These are phyloP conservation scores for Hypomesus transpacificus DNA, from an alignment of 2,113 vertebrate species.

Conservation along the genomic window DNA sequence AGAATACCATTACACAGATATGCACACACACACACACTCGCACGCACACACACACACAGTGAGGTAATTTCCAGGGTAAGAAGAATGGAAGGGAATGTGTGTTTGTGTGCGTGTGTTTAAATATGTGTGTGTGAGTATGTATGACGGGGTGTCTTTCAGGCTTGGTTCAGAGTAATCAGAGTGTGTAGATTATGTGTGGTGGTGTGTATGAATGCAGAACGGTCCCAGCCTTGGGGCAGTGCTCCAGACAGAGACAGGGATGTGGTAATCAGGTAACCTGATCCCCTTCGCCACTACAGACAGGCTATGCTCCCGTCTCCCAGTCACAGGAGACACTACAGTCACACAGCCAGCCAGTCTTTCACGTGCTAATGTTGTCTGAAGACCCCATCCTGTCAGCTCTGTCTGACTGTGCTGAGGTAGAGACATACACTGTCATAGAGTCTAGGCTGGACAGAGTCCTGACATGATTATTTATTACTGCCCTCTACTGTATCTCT, in stretches of 20 bases:
- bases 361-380: background rate
- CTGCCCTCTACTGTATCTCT: too few relatives aligned
- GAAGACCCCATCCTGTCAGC: background rate
- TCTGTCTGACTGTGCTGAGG: background rate
- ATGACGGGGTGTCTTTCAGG: slow-evolving; percentile 1
- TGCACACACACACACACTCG: background rate
- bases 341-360: background rate
- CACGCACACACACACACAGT: background rate
- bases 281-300: background rate
- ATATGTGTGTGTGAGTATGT: slow-evolving; percentile 2
- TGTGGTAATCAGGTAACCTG: background rate
- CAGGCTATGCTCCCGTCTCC: background rate
- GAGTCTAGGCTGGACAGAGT: too few relatives aligned
- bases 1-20: background rate
- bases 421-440: too few relatives aligned
- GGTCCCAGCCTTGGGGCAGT: background rate
- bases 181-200: slow-evolving; percentile 11
- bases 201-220: background rate
- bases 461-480: too few relatives aligned
- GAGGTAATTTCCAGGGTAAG: too few relatives aligned
- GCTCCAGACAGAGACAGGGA: slow-evolving; percentile 1
- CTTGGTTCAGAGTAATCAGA: slow-evolving; percentile 1
- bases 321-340: background rate
- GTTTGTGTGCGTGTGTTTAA: slow-evolving; percentile 10
- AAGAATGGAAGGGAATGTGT: slow-evolving; percentile 9